Evolutionary conservation across 2,113 vertebrate genomes (phyloP), one percentile per base, ranked within the genome.

Genomic region (Perccottus glenii): DNA sequence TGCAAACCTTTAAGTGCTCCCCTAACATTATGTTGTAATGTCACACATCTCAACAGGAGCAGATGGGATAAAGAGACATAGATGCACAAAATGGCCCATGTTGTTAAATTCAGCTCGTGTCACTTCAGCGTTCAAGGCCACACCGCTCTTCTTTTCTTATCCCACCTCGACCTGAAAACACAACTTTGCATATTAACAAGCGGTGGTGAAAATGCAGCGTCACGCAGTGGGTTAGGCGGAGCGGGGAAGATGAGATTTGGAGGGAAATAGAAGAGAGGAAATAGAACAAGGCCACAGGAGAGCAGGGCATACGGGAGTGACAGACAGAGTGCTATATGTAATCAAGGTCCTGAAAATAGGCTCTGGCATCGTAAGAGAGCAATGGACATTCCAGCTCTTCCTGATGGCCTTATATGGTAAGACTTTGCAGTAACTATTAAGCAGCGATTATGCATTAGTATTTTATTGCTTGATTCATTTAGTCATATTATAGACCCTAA

Each of bases 161-260:
- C 38, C 57, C 27, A 42, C 36, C 7, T 57, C 58, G 58, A 61
- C 62, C 60, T 36, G 32, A 62, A 56, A 51, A 78, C 49, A 64
- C 69, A 77, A 73, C 71, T 79, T 65, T 81, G 78, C 75, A 81
- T 83, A 63, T 60, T 57, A 81, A 81, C 35, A 6, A 78, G 53
- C 68, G n/a, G 44, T 12, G 11, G 8, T 14, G 56, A 76, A 76
- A 42, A 36, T 52, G 71, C 73, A 74, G 32, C 27, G 71, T 85
- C 64, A 84, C 46, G 57, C 65, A 5, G 35, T 58, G 10, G 38
- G 4, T 51, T 49, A 11, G 36, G 15, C 53, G 40, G 15, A 52
- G 15, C 14, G 9, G 64, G 11, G 19, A 27, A 52, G 47, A 61
- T 47, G 10, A 75, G 43, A 27, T 40, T 16, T 43, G 59, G 59